Base-by-base conservation (phyloP, 2,888 invertebrate genomes). In the Leistus spinibarbis region DNA sequence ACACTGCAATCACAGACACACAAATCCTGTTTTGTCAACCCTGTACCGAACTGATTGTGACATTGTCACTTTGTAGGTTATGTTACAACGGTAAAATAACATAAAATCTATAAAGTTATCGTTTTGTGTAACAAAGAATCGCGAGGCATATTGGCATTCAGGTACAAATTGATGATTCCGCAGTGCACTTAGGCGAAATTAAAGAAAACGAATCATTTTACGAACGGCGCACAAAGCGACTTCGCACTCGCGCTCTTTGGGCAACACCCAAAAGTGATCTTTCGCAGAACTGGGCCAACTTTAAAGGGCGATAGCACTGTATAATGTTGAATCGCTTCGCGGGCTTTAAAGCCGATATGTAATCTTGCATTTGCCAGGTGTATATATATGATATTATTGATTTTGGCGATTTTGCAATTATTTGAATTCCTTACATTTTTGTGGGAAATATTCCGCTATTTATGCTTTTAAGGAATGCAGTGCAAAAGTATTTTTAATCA, bases 21-120 rank as follows among this genome's bases (percentile, higher is more conserved):
- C 13, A 56, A 22, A 17, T 10, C 60, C 60, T 20, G 60, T 60
- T 13, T 22, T 3, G 19, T 19, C n/a, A 60, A 60, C 60, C 60
- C 22, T 60, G 60, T 22, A 5, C 20, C 19, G 20, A n/a, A 0
- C 19, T 20, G 64, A 60, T 40, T 54, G 16, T 22, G 23, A 54
- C 71, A 64, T 63, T 63, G 62, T 23, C 7, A 64, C 53, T 23
- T 71, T 71, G 4, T 54, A 71, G 71, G 71, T 71, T 71, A 71
- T 16, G n/a, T 60, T 27, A 22, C 22, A 69, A 60, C 10, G 16
- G 10, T 53, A 19, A 19, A 19, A 60, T 22, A 60, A 60, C 60
- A 60, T 13, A 60, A 4, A 60, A 10, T 60, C 17, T 20, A 10
- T n/a, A 16, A 10, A 19, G 2, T 1, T 3, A 10, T 19, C 20